These are phyloP conservation scores for Cheilosia urbana DNA, from an alignment of 2,888 invertebrate genomes.

Conservation along the genomic window DNA sequence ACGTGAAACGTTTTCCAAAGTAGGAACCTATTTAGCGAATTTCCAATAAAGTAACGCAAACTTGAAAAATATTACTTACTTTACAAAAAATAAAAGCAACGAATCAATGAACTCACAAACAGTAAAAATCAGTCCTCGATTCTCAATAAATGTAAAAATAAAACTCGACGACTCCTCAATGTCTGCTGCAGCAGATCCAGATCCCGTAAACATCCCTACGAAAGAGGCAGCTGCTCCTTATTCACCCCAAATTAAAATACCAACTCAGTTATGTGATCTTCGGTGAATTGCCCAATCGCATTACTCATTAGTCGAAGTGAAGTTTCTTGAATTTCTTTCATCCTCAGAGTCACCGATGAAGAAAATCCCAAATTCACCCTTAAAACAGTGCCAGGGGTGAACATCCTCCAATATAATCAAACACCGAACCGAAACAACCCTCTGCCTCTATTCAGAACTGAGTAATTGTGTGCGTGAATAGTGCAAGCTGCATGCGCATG, in stretches of 20 bases:
- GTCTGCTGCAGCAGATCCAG: slow-evolving; percentile 11
- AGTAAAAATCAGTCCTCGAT: neutral
- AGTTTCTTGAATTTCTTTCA: slow-evolving; percentile 47
- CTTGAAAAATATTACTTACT: neutral
- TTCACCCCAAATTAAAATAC: slow-evolving; percentile 68
- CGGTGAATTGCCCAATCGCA: slow-evolving; percentile 45
- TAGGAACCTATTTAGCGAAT: too few relatives aligned
- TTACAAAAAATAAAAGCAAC: neutral
- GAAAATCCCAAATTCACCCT: slow-evolving; percentile 53
- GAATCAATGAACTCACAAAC: neutral
- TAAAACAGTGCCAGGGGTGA: slow-evolving; percentile 36
- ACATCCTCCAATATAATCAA: slow-evolving; percentile 2
- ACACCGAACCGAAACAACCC: slow-evolving; percentile 34
- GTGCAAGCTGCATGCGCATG: slow-evolving; percentile 70
- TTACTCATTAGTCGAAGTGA: slow-evolving; percentile 53
- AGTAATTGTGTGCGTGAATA: slow-evolving; percentile 7
- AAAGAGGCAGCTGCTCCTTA: slow-evolving; percentile 51
- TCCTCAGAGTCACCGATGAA: slow-evolving; percentile 16
- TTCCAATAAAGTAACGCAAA: too few relatives aligned
- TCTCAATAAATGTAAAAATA: neutral
- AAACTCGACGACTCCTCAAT: slow-evolving; percentile 6
- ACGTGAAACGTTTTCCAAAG: too few relatives aligned
- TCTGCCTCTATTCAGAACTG: neutral
- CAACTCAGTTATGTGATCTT: slow-evolving; percentile 58
- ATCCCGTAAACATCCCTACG: slow-evolving; percentile 3